Evolutionary conservation across 2,797 vertebrate species (phyloP).

Genomic region (Oophaga sylvatica): DNA sequence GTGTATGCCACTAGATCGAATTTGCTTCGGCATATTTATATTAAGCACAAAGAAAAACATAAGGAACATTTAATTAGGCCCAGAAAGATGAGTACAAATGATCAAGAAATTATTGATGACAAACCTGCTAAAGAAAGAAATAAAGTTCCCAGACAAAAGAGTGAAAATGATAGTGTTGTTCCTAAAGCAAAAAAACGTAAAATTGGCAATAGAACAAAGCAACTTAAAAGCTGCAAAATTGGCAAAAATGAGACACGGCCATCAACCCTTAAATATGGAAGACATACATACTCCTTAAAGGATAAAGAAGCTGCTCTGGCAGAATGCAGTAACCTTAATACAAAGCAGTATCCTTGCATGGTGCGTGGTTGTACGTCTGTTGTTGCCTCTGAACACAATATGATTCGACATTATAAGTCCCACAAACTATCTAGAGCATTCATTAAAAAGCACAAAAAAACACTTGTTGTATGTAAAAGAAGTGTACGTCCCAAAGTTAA

Average conservation of each 20-base stretch:
- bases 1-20: conserved; percentile 95
- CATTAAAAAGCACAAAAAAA: conserved; percentile 87
- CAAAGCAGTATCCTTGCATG: conserved; percentile 94
- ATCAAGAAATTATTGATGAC: conserved; percentile 78
- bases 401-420: conserved; percentile 91
- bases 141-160: conserved; percentile 74
- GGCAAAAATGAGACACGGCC: conserved; percentile 80
- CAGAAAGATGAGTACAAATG: conserved; percentile 72
- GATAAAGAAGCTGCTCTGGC: conserved; percentile 85
- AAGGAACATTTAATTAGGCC: conserved; percentile 86
- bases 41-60: conserved; percentile 92
- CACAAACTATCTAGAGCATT: conserved; percentile 95
- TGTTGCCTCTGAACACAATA: conserved; percentile 88
- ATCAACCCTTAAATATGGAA: conserved; percentile 77
- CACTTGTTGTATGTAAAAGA: conserved; percentile 92
- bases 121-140: conserved; percentile 67
- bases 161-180: conserved; percentile 78
- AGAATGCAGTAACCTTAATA: conserved; percentile 86
- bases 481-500: conserved; percentile 75
- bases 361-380: conserved; percentile 92
- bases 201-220: conserved; percentile 69
- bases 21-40: conserved; percentile 90
- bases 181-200: conserved; percentile 78
- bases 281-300: conserved; percentile 85
- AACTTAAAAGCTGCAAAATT: conserved; percentile 76